Evolutionary conservation across 2,888 invertebrate species (phyloP), one percentile per base, ranked within the genome.

Genomic region (Pteria penguin): DNA sequence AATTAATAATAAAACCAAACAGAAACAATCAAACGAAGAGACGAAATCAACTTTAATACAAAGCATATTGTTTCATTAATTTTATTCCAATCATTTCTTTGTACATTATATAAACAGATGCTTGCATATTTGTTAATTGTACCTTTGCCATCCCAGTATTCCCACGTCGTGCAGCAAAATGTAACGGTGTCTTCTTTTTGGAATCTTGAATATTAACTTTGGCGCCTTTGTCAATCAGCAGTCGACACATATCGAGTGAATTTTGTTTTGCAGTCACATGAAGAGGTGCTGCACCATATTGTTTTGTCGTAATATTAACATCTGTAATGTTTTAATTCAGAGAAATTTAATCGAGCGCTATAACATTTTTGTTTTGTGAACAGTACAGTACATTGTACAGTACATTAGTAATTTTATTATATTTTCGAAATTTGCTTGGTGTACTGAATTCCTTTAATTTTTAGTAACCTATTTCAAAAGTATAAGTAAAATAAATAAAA

Each of bases 121-220:
- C 4, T 29, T 4, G 18, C 4, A 3, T 57, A 31, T n/a, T 57
- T 24, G 22, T n/a, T 4, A 24, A 31, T 2, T 31, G 62, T 76
- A 84, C 84, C 82, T 78, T 72, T 24, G 77, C 57, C 72, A 84
- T 78, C 55, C 75, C 68, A 24, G 67, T 26, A 36, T 82, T 76
- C 2, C 84, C 84, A 52, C 82, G 79, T 70, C 82, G 79, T 0
- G 81, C 82, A 45, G 82, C 82, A 54, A 79, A 75, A 69, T 84
- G 84, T 52, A 84, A 66, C 2, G 84, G 82, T 29, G 84, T 82
- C 67, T 84, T 84, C 62, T 81, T 63, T 60, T 84, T 82, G 69
- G 77, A 78, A 57, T 84, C 84, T 22, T 80, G 71, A 32, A 78
- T 76, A 68, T 75, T 58, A 14, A 84, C 72, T 22, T 74, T 67